phyloP scores from a whole-genome alignment of 1,140 invertebrate species.

The Dinothrombium tinctorium region DNA sequence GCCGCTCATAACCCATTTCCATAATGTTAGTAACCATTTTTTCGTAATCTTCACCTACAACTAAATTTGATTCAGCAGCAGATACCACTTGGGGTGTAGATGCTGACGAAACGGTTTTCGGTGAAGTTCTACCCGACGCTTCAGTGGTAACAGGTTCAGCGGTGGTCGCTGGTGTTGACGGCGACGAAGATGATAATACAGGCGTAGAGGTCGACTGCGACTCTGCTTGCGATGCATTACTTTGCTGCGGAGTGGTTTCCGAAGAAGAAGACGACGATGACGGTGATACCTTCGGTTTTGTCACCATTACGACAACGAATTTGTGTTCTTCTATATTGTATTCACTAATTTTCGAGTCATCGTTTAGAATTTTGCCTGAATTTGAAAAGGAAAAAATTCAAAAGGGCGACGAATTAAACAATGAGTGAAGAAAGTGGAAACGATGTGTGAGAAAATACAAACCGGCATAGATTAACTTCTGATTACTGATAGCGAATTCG shows the following conservation, averaged over 20 bases:
- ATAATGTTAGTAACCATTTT: slow-evolving; percentile 75
- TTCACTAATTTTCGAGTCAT: slow-evolving; percentile 59
- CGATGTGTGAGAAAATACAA: slow-evolving; percentile 18
- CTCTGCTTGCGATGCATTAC: too few species aligned
- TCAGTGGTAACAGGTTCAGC: slow-evolving; percentile 6
- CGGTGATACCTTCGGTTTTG: slow-evolving; percentile 40
- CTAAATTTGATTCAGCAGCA: slow-evolving; percentile 37
- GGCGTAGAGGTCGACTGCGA: slow-evolving; percentile 4
- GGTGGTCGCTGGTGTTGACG: slow-evolving; percentile 17
- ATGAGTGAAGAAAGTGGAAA: background rate
- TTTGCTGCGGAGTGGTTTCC: slow-evolving; percentile 16
- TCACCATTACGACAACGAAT: slow-evolving; percentile 91
- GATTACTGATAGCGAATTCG: slow-evolving; percentile 52
- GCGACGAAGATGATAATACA: slow-evolving; percentile 12
- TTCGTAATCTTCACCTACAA: slow-evolving; percentile 65
- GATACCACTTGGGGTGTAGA: too few species aligned
- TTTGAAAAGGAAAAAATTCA: slow-evolving; percentile 24
- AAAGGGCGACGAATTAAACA: background rate
- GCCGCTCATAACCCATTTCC: slow-evolving; percentile 76
- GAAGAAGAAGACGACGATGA: slow-evolving; percentile 5
- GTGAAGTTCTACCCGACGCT: slow-evolving; percentile 8
- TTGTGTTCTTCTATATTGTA: slow-evolving; percentile 92
- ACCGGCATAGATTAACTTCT: slow-evolving; percentile 78
- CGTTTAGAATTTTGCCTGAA: slow-evolving; percentile 65
- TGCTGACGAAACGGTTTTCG: slow-evolving; percentile 15